Percentiles rank a stretch among this genome's conserved stretches.
These are phyloP conservation scores for Rugalucina vietnamica DNA, from an alignment of 2,888 invertebrate species.

Conservation along the genomic window DNA sequence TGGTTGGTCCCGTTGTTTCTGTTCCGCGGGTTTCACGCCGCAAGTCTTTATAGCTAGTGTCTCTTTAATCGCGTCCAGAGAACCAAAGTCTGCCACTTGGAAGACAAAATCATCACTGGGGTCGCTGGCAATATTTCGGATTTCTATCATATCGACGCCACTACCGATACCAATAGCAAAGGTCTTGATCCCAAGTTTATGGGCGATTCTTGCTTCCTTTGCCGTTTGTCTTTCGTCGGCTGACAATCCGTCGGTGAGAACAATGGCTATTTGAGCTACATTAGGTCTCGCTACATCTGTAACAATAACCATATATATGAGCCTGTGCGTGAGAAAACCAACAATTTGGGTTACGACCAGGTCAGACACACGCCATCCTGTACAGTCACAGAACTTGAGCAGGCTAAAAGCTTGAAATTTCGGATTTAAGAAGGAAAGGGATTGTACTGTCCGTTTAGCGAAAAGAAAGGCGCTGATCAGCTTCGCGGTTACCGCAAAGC, in stretches of 20 bases:
- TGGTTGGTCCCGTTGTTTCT: conserved; percentile 28
- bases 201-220: conserved; percentile 66
- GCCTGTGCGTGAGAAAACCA: too few relatives aligned
- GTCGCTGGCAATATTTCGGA: conserved; percentile 71
- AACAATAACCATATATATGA: too few relatives aligned
- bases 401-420: too few relatives aligned
- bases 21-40: conserved; percentile 47
- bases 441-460: too few relatives aligned
- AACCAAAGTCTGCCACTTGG: conserved; percentile 71
- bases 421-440: too few relatives aligned
- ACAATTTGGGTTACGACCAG: too few relatives aligned
- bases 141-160: conserved; percentile 69
- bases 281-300: conserved; percentile 53
- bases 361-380: too few relatives aligned
- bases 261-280: conserved; percentile 74
- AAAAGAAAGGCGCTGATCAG: too few relatives aligned
- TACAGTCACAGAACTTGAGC: too few relatives aligned
- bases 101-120: conserved; percentile 72
- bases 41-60: conserved; percentile 75
- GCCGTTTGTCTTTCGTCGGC: conserved; percentile 67
- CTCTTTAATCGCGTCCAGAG: conserved; percentile 73
- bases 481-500: too few relatives aligned
- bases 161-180: conserved; percentile 79
- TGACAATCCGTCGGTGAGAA: conserved; percentile 79
- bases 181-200: conserved; percentile 68